Evolutionary conservation across 2,797 vertebrate genomes (phyloP).

Genomic region (Tenualosa ilisha): DNA sequence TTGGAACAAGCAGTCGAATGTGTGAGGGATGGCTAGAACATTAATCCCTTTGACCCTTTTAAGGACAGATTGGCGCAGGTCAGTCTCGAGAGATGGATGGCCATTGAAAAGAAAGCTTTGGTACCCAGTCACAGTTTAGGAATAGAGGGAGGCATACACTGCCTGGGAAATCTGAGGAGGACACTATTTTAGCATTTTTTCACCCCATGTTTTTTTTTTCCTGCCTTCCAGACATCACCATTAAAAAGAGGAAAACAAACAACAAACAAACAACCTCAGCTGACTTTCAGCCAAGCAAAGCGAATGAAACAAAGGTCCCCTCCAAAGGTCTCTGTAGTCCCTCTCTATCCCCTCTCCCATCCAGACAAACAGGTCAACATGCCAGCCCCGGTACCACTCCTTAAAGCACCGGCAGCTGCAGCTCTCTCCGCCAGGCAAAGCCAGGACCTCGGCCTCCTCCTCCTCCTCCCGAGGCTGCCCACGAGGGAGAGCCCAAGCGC

Average conservation of each 20-base stretch:
- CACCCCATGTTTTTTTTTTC: background rate
- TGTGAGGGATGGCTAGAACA: constrained; percentile 42
- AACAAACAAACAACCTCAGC: background rate
- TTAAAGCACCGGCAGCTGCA: constrained; percentile 57
- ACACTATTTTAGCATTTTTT: background rate
- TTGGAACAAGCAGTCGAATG: constrained; percentile 26
- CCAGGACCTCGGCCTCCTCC: constrained; percentile 53
- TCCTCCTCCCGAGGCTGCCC: constrained; percentile 63
- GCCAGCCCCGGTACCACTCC: constrained; percentile 32
- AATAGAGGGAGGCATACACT: background rate
- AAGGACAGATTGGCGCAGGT: constrained; percentile 38
- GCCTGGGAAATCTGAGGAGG: background rate
- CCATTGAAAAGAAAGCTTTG: background rate
- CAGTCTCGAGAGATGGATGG: constrained; percentile 32
- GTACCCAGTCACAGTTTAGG: background rate
- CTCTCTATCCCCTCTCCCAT: background rate
- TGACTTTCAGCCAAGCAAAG: background rate
- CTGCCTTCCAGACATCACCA: background rate
- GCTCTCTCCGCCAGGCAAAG: constrained; percentile 53
- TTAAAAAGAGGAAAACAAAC: no score
- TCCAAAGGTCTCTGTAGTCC: background rate
- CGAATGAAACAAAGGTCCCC: background rate
- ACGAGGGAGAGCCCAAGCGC: constrained; percentile 73
- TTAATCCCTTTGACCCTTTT: constrained; percentile 43
- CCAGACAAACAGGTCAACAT: constrained; percentile 12